These are phyloP conservation scores for Agrotis puta DNA, from an alignment of 2,888 invertebrate species.

Conservation along the genomic window DNA sequence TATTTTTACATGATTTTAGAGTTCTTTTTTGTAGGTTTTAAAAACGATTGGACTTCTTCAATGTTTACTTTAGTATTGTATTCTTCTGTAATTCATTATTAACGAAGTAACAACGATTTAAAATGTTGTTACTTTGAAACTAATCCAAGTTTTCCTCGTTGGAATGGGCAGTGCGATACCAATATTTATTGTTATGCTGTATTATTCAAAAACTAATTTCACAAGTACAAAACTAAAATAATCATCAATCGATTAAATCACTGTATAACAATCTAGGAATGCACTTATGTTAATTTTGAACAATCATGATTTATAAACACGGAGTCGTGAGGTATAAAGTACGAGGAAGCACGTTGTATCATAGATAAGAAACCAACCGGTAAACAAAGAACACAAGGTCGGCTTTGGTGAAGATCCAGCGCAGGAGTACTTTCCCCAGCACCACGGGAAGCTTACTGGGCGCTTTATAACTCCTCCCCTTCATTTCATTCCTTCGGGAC, in stretches of 20 bases:
- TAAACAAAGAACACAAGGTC: conserved; percentile 92
- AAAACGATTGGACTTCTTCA: not conserved
- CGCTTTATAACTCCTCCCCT: conserved; percentile 75
- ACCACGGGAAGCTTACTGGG: conserved; percentile 83
- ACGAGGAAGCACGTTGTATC: conserved; percentile 25
- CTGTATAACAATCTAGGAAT: conserved; percentile 8
- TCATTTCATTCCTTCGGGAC: conserved; percentile 82
- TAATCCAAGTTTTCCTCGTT: conserved; percentile 3
- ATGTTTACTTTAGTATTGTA: not conserved
- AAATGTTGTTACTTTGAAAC: conserved; percentile 21
- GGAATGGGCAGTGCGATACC: not conserved
- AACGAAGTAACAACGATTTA: not conserved
- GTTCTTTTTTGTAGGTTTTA: not conserved
- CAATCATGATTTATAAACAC: conserved; percentile 37
- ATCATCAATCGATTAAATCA: not conserved
- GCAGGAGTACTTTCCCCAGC: conserved; percentile 90
- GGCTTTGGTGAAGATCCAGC: conserved; percentile 92
- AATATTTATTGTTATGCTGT: not conserved
- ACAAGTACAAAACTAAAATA: conserved; percentile 6
- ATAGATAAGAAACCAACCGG: conserved; percentile 87
- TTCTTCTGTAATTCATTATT: too few relatives aligned
- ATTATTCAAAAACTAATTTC: not conserved
- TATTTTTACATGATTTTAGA: too few relatives aligned
- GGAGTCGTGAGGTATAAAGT: not conserved
- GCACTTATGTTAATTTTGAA: conserved; percentile 36